phyloP scores from a whole-genome alignment of 2,888 invertebrate species.

The Parasteatoda lunata region DNA sequence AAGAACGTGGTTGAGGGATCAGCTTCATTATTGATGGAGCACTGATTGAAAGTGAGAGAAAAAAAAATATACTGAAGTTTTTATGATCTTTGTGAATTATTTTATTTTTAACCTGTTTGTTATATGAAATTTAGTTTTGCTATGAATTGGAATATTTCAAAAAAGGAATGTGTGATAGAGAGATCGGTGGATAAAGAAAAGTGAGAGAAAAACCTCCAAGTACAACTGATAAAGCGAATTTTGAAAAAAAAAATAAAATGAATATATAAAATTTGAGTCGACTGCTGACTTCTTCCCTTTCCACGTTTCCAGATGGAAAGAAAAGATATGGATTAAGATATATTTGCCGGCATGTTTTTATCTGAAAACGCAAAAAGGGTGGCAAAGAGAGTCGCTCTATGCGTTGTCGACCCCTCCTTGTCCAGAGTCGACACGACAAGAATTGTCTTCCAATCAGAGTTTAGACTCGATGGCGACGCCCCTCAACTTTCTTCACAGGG shows the following conservation, averaged over 20 bases:
- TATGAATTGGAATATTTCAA: background rate
- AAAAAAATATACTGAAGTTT: background rate
- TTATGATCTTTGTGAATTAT: background rate
- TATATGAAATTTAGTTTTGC: constrained; percentile 55
- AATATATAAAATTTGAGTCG: constrained; percentile 15
- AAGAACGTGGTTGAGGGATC: no score
- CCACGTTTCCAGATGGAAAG: background rate
- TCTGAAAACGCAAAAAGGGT: constrained; percentile 13
- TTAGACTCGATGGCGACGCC: constrained; percentile 67
- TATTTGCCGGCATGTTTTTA: background rate
- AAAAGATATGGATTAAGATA: background rate
- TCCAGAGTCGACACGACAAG: constrained; percentile 54
- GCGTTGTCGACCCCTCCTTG: constrained; percentile 43
- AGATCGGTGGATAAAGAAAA: constrained; percentile 19
- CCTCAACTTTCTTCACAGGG: constrained; percentile 48
- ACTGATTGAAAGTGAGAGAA: no score
- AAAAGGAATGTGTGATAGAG: constrained; percentile 24
- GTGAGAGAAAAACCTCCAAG: constrained; percentile 55
- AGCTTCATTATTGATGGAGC: no score
- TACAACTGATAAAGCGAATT: constrained; percentile 61
- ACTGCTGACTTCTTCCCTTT: constrained; percentile 8
- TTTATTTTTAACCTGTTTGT: constrained; percentile 5
- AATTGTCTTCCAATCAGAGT: constrained; percentile 68
- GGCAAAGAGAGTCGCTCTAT: constrained; percentile 23
- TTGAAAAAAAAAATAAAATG: constrained; percentile 36